phyloP scores from a whole-genome alignment of 2,113 vertebrate genomes.

The Gracilinanus agilis region DNA sequence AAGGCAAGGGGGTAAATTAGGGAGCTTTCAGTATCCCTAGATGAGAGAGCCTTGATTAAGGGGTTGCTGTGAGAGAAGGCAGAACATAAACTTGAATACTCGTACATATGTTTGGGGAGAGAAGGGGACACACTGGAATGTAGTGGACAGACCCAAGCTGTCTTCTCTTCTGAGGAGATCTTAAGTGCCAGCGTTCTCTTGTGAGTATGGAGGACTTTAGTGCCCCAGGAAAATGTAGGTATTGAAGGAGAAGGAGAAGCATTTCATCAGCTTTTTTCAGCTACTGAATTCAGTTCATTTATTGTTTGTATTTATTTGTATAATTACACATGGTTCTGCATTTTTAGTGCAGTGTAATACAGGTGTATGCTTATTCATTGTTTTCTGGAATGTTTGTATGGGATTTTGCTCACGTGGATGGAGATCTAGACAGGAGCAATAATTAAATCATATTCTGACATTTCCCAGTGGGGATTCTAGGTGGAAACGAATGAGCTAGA shows the following conservation, averaged over 20 bases:
- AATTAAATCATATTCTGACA: background rate
- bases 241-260: background rate
- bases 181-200: background rate
- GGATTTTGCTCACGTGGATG: background rate
- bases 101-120: background rate
- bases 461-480: background rate
- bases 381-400: background rate
- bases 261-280: background rate
- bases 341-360: background rate
- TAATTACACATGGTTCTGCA: background rate
- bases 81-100: background rate
- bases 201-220: background rate
- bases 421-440: background rate
- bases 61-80: background rate
- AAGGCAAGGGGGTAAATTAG: background rate
- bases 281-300: background rate
- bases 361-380: background rate
- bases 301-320: background rate
- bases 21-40: background rate
- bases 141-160: background rate
- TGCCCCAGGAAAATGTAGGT: background rate
- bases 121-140: background rate
- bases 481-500: background rate
- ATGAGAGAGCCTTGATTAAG: background rate
- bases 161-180: background rate